Evolutionary conservation across 2,797 vertebrate genomes (phyloP).

Genomic region (Onychomys torridus): DNA sequence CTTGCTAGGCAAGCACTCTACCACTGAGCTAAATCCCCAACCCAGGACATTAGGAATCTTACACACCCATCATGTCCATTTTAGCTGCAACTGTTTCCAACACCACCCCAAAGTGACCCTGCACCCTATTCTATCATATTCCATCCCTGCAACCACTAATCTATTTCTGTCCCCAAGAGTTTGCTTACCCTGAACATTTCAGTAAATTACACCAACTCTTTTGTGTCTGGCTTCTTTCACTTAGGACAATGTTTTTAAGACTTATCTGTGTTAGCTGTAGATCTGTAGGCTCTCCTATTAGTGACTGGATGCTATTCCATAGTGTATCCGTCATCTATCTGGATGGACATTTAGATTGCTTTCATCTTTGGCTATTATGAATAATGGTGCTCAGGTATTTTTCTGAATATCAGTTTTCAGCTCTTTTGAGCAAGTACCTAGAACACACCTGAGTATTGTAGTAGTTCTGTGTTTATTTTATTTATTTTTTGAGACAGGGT

Average conservation of each 20-base stretch:
- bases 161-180: background rate
- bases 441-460: background rate
- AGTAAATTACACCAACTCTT: background rate
- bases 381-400: background rate
- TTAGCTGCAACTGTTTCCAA: background rate
- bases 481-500: background rate
- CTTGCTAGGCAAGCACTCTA: too few relatives aligned
- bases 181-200: background rate
- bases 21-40: too few relatives aligned
- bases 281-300: background rate
- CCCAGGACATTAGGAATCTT: too few relatives aligned
- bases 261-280: background rate
- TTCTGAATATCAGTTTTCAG: background rate
- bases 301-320: background rate
- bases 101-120: background rate
- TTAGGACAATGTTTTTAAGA: background rate
- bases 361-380: background rate
- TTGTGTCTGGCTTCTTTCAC: background rate
- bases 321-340: background rate
- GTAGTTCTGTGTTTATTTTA: background rate
- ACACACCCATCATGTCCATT: background rate
- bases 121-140: too few relatives aligned
- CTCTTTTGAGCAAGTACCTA: slow-evolving; percentile 8
- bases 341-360: background rate
- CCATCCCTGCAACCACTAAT: background rate